phyloP scores from a whole-genome alignment of 2,888 invertebrate species.

The Leptopterna dolabrata region DNA sequence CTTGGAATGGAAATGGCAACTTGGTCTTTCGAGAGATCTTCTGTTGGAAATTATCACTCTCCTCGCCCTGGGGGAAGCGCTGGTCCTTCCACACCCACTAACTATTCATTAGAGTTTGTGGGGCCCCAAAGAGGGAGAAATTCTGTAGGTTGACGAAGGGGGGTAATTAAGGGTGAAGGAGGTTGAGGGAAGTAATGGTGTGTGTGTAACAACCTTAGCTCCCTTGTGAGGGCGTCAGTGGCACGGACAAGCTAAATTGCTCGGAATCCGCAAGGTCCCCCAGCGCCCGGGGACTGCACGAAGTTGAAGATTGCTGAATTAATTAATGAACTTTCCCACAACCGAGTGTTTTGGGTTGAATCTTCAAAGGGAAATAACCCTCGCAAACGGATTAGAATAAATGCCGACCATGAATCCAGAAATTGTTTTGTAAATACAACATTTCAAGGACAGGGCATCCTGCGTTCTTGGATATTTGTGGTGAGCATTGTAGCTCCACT shows the following conservation, averaged over 20 bases:
- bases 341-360: slow-evolving; percentile 19
- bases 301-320: slow-evolving; percentile 51
- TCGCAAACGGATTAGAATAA: neutral
- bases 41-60: neutral
- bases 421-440: neutral
- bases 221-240: slow-evolving; percentile 43
- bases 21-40: neutral
- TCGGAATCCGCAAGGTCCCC: slow-evolving; percentile 41
- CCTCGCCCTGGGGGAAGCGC: neutral
- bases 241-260: slow-evolving; percentile 53
- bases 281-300: neutral
- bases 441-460: too few relatives aligned
- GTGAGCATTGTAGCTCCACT: too few relatives aligned
- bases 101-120: slow-evolving; percentile 49
- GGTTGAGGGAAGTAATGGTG: slow-evolving; percentile 43
- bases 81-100: slow-evolving; percentile 20
- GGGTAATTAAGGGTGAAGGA: slow-evolving; percentile 25
- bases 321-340: slow-evolving; percentile 44
- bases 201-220: slow-evolving; percentile 53
- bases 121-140: slow-evolving; percentile 23
- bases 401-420: neutral
- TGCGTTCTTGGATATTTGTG: too few relatives aligned
- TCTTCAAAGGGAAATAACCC: neutral
- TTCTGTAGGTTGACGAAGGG: slow-evolving; percentile 32
- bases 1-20: too few relatives aligned